Evolutionary conservation across 2,113 vertebrate species (phyloP).

Genomic region (Sylvietta virens): DNA sequence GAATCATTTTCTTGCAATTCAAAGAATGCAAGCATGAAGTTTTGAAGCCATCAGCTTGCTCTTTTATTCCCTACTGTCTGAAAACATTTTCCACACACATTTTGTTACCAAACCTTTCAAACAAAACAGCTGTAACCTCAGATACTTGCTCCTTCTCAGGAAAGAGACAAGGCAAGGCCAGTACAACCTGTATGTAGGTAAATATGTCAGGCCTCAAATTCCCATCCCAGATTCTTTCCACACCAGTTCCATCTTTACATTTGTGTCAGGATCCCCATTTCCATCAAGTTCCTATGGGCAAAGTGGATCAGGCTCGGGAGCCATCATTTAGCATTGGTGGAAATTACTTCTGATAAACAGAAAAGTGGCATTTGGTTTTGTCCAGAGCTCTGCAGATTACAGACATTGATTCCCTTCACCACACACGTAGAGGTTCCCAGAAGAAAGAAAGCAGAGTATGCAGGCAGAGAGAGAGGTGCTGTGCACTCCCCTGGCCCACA

Average conservation of each 20-base stretch:
- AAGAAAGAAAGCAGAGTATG: neutral
- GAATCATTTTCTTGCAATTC: neutral
- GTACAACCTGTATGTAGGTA: neutral
- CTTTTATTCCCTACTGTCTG: neutral
- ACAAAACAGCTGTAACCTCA: neutral
- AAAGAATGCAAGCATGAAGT: neutral
- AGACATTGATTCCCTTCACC: neutral
- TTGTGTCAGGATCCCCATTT: neutral
- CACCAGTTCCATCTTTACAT: neutral
- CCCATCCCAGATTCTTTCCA: neutral
- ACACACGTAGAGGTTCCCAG: fast-evolving
- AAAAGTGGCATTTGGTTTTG: neutral
- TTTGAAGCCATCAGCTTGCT: neutral
- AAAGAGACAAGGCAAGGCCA: neutral
- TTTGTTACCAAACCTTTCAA: neutral
- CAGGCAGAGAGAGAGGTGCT: neutral
- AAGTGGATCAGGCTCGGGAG: neutral
- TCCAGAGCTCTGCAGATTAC: neutral
- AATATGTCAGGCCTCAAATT: neutral
- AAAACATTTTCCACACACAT: neutral
- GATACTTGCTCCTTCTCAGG: neutral
- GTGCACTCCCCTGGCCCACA: fast-evolving
- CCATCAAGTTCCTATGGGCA: neutral
- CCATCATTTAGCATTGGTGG: neutral
- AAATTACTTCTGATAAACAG: neutral